Percentiles rank a stretch among this genome's conserved stretches.
These are phyloP conservation scores for Anhinga anhinga DNA, from an alignment of 2,113 vertebrate species.

Conservation along the genomic window DNA sequence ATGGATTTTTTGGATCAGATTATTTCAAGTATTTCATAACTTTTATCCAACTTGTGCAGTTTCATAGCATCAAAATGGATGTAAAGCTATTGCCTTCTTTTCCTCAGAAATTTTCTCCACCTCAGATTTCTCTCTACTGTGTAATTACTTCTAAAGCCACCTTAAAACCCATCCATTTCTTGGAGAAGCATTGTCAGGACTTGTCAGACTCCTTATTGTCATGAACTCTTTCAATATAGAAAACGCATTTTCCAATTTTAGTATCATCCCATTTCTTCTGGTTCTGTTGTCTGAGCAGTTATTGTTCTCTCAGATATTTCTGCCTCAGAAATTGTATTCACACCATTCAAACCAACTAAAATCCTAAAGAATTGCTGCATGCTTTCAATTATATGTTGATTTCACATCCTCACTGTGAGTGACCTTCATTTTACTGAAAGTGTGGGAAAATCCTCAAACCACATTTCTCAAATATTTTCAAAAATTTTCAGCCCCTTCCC, in stretches of 20 bases:
- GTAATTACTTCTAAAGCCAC: neutral
- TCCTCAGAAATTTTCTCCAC: neutral
- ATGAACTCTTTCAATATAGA: neutral
- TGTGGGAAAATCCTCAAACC: neutral
- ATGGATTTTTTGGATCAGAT: neutral
- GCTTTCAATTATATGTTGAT: neutral
- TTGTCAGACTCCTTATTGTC: neutral
- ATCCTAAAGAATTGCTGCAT: neutral
- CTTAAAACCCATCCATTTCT: neutral
- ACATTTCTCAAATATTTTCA: neutral
- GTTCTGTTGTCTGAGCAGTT: neutral
- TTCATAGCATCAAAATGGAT: neutral
- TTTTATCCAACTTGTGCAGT: neutral
- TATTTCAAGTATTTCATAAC: neutral
- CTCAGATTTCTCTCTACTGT: neutral
- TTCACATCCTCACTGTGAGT: neutral
- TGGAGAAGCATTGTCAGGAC: neutral
- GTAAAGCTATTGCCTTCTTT: neutral
- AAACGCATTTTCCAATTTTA: neutral
- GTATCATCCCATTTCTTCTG: neutral
- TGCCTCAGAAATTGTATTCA: neutral
- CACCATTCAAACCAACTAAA: neutral
- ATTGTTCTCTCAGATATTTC: neutral
- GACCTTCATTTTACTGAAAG: neutral
- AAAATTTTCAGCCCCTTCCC: neutral